A percentile compares a stretch with the other conserved stretches of the same genome.
Evolutionary conservation across 2,797 vertebrate genomes (phyloP).

Genomic region (Sebastiscus albofasciatus): DNA sequence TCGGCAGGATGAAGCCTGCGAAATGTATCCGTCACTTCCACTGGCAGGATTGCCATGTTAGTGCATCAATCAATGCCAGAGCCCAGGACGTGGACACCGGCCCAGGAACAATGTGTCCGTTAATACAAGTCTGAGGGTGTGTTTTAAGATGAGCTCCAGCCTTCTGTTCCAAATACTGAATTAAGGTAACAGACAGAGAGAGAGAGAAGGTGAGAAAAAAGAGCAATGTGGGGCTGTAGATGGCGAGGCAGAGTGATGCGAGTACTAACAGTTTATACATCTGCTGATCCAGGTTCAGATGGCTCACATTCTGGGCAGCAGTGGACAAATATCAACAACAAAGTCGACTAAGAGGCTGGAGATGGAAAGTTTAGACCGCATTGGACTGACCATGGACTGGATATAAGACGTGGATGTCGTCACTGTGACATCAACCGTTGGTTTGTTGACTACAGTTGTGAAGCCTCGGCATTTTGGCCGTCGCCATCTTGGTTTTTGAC

Average conservation of each 20-base stretch:
- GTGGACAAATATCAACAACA: constrained; percentile 1
- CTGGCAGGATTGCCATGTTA: constrained; percentile 49
- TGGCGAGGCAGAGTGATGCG: not conserved
- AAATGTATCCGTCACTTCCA: constrained; percentile 68
- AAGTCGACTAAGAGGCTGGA: not conserved
- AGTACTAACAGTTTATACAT: constrained; percentile 14
- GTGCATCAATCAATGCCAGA: constrained; percentile 68
- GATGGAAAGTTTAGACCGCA: constrained; percentile 1
- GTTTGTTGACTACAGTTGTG: no score
- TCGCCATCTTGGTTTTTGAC: no score
- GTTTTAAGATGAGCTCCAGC: constrained; percentile 21
- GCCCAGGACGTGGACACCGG: constrained; percentile 32
- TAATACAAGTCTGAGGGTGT: constrained; percentile 28
- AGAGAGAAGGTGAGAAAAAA: not conserved
- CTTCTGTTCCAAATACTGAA: not conserved
- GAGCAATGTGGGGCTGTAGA: not conserved
- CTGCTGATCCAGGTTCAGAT: constrained; percentile 21
- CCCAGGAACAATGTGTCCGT: constrained; percentile 57
- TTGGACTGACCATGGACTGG: not conserved
- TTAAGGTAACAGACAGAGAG: constrained; percentile 7
- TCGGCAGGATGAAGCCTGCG: constrained; percentile 26
- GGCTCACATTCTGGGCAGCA: constrained; percentile 1
- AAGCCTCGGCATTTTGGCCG: no score
- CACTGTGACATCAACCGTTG: no score
- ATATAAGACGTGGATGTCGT: no score